Percentiles rank a stretch among this genome's conserved stretches.
Evolutionary conservation across 2,888 invertebrate genomes (phyloP).

Genomic region (Scaeva pyrastri): DNA sequence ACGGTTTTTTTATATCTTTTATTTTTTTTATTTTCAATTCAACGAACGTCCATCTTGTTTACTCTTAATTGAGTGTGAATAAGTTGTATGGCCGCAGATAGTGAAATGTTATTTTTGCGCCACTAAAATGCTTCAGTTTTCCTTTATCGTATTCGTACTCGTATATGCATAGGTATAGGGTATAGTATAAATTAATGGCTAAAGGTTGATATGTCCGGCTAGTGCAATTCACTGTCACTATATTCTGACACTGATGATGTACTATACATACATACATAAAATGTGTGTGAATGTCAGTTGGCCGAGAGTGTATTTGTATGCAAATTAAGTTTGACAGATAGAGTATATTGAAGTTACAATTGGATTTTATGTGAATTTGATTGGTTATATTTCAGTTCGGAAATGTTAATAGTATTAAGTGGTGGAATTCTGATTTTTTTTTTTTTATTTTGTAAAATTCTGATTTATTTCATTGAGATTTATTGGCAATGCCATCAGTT

Average conservation of each 20-base stretch:
- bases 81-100: conserved; percentile 38
- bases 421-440: not conserved
- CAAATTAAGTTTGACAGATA: conserved; percentile 29
- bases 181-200: not conserved
- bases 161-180: too few relatives aligned
- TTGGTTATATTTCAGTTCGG: not conserved
- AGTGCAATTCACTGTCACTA: not conserved
- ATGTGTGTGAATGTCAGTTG: too few relatives aligned
- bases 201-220: conserved; percentile 4
- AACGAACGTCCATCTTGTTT: conserved; percentile 64
- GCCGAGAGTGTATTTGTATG: not conserved
- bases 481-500: too few relatives aligned
- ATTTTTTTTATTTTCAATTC: conserved; percentile 9
- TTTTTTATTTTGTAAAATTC: too few relatives aligned
- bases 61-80: conserved; percentile 75
- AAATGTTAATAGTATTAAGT: not conserved
- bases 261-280: too few relatives aligned
- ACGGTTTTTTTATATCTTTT: too few relatives aligned
- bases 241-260: not conserved
- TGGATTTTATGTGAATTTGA: conserved; percentile 2
- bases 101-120: conserved; percentile 55
- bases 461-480: too few relatives aligned
- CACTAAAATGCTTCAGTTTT: conserved; percentile 14
- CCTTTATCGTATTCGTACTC: not conserved
- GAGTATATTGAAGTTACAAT: conserved; percentile 12